Base-by-base conservation (phyloP, 2,797 vertebrate genomes). In the Poeciliopsis infans region DNA sequence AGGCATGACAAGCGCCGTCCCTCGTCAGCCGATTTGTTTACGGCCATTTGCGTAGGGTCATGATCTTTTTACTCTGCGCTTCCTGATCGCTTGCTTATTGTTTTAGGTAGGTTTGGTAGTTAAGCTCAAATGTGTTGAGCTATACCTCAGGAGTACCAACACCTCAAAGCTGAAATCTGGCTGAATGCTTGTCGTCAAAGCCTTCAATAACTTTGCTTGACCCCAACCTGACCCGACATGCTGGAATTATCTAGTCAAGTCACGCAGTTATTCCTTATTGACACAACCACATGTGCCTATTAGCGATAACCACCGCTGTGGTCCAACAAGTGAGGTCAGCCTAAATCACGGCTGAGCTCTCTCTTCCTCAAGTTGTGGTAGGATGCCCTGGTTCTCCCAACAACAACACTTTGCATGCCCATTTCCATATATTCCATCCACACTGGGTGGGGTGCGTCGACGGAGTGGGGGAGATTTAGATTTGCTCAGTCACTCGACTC, bases 401-500 rank as follows among this genome's bases (percentile, higher is more conserved):
- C 84, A 90, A 86, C 87, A 89, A 75, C 78, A 85, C 87, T 96
- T 96, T 96, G 95, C 94, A 91, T 96, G 89, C 87, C 95, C 93
- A 97, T 96, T 95, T 92, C 93, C 87, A 96, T 96, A 92, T 95
- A 93, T 96, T 96, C 91, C 95, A 96, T 94, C 96, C 89, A 86
- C 88, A 71, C 86, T 80, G 80, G 88, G 83, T 57, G 90, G 92
- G 51, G 51, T 57, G 28, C 23, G 51, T 20, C 16, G 51, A 23
- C 45, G 28, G 94, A 83, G 74, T 89, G 45, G 76, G 94, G 85
- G 72, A 88, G 94, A 93, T 94, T 92, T 94, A 95, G 96, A 96
- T 94, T 95, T 94, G 90, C 93, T 93, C 94, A 93, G 87, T 83
- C 93, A 86, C 90, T 93, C 90, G 88, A 92, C 92, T 92, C 85